These are phyloP conservation scores for Dasyurus viverrinus DNA, from an alignment of 2,113 vertebrate species.

Conservation along the genomic window DNA sequence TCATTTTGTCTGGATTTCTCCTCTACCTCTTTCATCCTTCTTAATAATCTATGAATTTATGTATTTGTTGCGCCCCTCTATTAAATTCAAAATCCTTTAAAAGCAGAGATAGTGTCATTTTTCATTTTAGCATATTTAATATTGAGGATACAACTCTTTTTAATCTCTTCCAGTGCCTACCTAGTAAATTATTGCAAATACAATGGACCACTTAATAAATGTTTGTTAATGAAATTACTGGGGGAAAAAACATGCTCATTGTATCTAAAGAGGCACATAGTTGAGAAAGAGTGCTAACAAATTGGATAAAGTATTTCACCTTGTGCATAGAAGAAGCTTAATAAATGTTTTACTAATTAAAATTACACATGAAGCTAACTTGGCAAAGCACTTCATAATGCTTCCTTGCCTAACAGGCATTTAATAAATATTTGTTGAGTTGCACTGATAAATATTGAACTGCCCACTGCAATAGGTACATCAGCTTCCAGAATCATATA, in stretches of 20 bases:
- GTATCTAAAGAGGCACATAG: not conserved
- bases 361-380: not conserved
- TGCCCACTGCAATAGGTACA: not conserved
- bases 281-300: not conserved
- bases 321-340: not conserved
- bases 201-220: not conserved
- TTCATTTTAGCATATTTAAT: not conserved
- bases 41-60: not conserved
- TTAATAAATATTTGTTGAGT: not conserved
- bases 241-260: not conserved
- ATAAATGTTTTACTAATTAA: not conserved
- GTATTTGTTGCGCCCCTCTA: not conserved
- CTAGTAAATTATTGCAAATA: not conserved
- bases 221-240: not conserved
- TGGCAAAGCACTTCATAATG: not conserved
- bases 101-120: not conserved
- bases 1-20: not conserved
- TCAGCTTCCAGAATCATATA: slow-evolving; percentile 1
- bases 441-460: not conserved
- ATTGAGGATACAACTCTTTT: not conserved
- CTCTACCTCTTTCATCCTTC: not conserved
- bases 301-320: not conserved
- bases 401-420: not conserved
- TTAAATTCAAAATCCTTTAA: not conserved
- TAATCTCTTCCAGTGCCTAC: not conserved